These are phyloP conservation scores for Alloscopus bannaensis DNA, from an alignment of 2,888 invertebrate species.

Conservation along the genomic window DNA sequence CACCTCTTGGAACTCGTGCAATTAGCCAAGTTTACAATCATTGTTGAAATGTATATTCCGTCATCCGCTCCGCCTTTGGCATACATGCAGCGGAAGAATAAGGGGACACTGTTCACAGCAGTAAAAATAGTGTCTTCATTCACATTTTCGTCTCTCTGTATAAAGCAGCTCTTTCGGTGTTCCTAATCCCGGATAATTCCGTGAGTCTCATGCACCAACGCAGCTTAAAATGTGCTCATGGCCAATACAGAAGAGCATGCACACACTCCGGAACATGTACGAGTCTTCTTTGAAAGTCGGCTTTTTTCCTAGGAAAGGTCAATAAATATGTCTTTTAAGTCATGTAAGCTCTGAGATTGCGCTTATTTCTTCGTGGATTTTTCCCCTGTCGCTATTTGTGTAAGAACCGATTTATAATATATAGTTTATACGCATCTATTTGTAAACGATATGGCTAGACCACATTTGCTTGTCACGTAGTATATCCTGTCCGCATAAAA, in stretches of 20 bases:
- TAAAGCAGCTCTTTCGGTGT: constrained; percentile 56
- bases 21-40: too few relatives aligned
- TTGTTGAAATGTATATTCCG: too few relatives aligned
- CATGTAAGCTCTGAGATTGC: constrained; percentile 4
- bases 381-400: constrained; percentile 21
- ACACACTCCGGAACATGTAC: constrained; percentile 33
- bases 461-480: too few relatives aligned
- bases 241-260: constrained; percentile 21
- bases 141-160: too few relatives aligned
- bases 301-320: constrained; percentile 41
- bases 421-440: too few relatives aligned
- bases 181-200: constrained; percentile 59
- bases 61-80: too few relatives aligned
- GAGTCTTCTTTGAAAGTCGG: constrained; percentile 50
- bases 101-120: too few relatives aligned
- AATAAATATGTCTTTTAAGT: constrained; percentile 44
- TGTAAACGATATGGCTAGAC: too few relatives aligned
- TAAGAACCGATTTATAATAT: not conserved
- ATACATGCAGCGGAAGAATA: too few relatives aligned
- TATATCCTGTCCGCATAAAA: too few relatives aligned
- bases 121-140: too few relatives aligned
- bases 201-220: constrained; percentile 49
- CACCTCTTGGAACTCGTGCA: too few relatives aligned
- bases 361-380: constrained; percentile 36
- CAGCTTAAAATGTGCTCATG: constrained; percentile 47